A percentile compares a stretch with the other conserved stretches of the same genome.
Evolutionary conservation across 2,888 invertebrate genomes (phyloP).

Genomic region (Imbricaverruca yamaguchii): DNA sequence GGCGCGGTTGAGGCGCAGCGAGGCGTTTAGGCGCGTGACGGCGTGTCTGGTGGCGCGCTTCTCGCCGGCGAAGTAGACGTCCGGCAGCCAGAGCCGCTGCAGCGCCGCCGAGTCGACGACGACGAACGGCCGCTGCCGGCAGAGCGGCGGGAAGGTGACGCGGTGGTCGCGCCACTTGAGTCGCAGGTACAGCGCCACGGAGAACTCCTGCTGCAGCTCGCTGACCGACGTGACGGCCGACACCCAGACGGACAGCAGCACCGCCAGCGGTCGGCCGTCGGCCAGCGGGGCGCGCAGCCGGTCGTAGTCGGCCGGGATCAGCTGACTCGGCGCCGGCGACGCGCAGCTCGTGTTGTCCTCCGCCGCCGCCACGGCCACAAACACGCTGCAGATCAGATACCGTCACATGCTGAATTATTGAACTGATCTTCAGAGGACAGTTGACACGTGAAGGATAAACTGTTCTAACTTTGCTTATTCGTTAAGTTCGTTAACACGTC

Average conservation of each 20-base stretch:
- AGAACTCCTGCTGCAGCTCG: not conserved
- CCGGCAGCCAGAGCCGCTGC: not conserved
- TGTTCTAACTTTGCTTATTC: too few species aligned
- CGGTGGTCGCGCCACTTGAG: conserved; percentile 3
- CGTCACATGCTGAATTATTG: too few species aligned
- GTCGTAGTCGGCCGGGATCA: conserved; percentile 10
- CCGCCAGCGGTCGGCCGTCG: not conserved
- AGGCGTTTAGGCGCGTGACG: not conserved
- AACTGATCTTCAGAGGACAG: too few species aligned
- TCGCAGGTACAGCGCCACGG: not conserved
- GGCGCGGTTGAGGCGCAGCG: not conserved
- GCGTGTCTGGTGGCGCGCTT: not conserved
- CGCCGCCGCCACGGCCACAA: not conserved
- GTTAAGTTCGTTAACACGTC: too few species aligned
- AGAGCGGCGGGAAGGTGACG: not conserved
- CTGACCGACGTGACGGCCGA: not conserved
- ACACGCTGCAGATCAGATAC: too few species aligned
- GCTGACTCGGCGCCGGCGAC: not conserved
- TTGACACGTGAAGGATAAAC: too few species aligned
- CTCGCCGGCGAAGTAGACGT: not conserved
- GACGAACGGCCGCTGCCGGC: not conserved
- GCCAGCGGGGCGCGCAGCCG: not conserved
- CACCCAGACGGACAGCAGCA: not conserved
- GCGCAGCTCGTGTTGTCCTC: not conserved
- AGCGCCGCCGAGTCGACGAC: not conserved